A percentile compares a stretch with the other conserved stretches of the same genome.
phyloP scores from a whole-genome alignment of 2,797 vertebrate genomes.

The Iguana delicatissima region DNA sequence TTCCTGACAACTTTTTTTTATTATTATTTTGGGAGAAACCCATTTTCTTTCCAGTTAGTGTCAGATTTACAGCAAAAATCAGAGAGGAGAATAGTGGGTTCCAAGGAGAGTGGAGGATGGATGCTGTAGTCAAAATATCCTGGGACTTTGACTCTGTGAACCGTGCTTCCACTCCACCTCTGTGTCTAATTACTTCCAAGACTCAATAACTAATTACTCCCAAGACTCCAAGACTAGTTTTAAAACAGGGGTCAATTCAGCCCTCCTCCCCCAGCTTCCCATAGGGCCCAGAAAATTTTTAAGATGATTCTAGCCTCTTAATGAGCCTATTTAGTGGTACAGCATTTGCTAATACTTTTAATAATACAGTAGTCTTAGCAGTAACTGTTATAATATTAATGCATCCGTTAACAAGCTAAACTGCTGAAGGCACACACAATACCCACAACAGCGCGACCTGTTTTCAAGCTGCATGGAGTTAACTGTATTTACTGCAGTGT shows the following conservation, averaged over 20 bases:
- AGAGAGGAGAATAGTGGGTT: no score
- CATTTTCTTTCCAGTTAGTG: no score
- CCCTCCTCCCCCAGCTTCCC: background rate
- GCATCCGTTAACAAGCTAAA: conserved; percentile 37
- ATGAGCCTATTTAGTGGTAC: background rate
- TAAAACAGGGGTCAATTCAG: background rate
- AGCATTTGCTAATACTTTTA: conserved; percentile 11
- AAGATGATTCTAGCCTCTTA: background rate
- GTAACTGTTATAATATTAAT: conserved; percentile 31
- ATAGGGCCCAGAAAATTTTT: background rate
- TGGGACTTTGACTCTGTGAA: no score
- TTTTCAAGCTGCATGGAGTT: background rate
- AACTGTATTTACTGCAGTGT: conserved; percentile 24
- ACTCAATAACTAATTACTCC: background rate
- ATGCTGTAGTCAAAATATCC: no score
- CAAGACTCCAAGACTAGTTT: background rate
- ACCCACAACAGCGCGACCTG: background rate
- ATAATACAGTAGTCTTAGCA: conserved; percentile 23
- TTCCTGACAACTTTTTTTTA: no score
- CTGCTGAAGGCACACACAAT: conserved; percentile 15
- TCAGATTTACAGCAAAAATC: no score
- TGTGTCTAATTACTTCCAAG: no score
- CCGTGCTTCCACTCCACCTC: no score
- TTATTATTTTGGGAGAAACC: no score
- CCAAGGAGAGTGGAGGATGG: no score